These are phyloP conservation scores for Parthenolecanium corni DNA, from an alignment of 2,888 invertebrate species.

Conservation along the genomic window DNA sequence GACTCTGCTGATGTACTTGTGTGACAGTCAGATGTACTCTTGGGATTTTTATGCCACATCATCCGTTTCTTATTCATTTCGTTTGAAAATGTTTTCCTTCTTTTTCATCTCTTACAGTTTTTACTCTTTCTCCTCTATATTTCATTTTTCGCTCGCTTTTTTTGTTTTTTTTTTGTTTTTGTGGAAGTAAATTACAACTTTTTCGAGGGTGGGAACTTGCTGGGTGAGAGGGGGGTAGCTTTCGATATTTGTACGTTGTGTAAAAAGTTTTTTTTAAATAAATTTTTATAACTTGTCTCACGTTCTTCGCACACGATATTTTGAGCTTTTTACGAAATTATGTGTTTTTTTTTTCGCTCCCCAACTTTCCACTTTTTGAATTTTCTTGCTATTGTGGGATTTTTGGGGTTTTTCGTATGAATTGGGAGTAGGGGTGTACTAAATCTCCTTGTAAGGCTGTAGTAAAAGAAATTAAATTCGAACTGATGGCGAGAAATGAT, in stretches of 20 bases:
- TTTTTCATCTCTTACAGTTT: not conserved
- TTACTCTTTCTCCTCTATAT: not conserved
- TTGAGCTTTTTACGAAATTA: too few species aligned
- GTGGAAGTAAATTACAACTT: conserved; percentile 1
- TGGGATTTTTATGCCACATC: not conserved
- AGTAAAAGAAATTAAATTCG: too few species aligned
- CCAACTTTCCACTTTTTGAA: not conserved
- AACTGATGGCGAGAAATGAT: too few species aligned
- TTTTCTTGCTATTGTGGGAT: not conserved
- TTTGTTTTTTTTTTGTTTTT: not conserved
- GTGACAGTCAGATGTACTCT: not conserved
- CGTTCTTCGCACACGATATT: too few species aligned
- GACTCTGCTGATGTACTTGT: conserved; percentile 1
- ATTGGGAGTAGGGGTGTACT: too few species aligned
- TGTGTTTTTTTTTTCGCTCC: too few species aligned
- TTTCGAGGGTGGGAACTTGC: not conserved
- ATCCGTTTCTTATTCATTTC: conserved; percentile 12
- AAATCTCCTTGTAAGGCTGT: not conserved
- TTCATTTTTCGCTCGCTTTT: not conserved
- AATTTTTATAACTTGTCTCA: not conserved
- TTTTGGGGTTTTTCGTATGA: too few species aligned
- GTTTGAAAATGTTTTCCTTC: not conserved
- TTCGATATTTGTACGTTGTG: not conserved
- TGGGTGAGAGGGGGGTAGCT: not conserved
- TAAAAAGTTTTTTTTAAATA: not conserved